Evolutionary conservation across 2,797 vertebrate genomes (phyloP).

Genomic region (Dryobates pubescens): DNA sequence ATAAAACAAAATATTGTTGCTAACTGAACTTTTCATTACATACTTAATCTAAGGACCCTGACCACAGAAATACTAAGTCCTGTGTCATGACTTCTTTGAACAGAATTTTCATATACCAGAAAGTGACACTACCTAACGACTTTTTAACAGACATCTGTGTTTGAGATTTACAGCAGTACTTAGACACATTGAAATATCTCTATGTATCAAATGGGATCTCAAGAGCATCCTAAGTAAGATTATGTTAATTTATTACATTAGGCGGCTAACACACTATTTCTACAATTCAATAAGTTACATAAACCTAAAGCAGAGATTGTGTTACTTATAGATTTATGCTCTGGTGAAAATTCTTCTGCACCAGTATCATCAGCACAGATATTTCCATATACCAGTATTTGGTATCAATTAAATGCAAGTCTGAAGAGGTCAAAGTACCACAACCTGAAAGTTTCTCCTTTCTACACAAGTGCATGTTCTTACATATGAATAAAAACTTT

Average conservation of each 20-base stretch:
- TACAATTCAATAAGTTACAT: neutral
- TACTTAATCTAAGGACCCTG: neutral
- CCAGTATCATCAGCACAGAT: neutral
- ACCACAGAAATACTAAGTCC: neutral
- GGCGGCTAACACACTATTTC: fast-evolving
- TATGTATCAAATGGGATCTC: neutral
- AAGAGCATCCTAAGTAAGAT: neutral
- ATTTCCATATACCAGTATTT: neutral
- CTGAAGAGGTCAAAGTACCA: neutral
- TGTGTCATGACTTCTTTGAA: neutral
- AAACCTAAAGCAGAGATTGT: neutral
- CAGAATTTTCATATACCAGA: neutral
- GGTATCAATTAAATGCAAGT: neutral
- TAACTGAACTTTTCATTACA: neutral
- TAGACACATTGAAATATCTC: neutral
- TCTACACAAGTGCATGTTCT: neutral
- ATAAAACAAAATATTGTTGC: neutral
- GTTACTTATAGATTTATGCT: neutral
- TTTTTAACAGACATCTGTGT: neutral
- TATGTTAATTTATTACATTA: neutral
- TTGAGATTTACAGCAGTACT: neutral
- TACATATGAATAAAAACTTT: neutral
- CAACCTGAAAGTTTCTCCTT: neutral
- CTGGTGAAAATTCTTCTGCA: neutral
- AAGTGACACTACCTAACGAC: neutral